Percentiles rank a stretch among this genome's conserved stretches.
These are phyloP conservation scores for Dipus sagitta DNA, from an alignment of 2,797 vertebrate genomes.

Conservation along the genomic window DNA sequence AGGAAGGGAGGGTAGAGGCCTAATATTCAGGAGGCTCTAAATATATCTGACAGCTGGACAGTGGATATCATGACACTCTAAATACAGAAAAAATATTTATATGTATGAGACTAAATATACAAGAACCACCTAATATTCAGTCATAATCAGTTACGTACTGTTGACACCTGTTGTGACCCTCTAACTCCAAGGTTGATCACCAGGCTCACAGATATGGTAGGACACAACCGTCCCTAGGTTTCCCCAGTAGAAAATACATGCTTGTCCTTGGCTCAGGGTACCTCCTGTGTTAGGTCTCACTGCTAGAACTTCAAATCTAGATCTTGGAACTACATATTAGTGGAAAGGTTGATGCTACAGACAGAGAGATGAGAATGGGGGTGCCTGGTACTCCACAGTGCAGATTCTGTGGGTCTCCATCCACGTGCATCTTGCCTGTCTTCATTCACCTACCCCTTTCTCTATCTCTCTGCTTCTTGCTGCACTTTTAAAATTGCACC, in stretches of 20 bases:
- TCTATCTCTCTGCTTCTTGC: neutral
- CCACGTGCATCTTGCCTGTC: neutral
- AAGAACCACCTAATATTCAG: neutral
- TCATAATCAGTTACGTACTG: neutral
- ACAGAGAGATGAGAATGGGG: rapidly evolving
- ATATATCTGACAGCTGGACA: neutral
- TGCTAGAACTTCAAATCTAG: neutral
- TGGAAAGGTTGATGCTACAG: neutral
- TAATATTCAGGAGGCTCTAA: neutral
- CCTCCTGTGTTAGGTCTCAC: neutral
- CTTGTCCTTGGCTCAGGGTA: neutral
- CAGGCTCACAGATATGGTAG: neutral
- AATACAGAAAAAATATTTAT: neutral
- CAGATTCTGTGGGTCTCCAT: neutral
- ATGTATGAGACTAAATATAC: neutral
- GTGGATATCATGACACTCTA: neutral
- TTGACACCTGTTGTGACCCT: neutral
- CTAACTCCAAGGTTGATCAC: neutral
- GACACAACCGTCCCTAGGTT: rapidly evolving
- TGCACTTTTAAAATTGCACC: neutral
- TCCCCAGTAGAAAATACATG: neutral
- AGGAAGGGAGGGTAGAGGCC: neutral
- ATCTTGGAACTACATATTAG: neutral
- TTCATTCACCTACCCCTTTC: neutral
- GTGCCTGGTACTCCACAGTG: neutral